Percentiles rank a stretch among this genome's conserved stretches.
phyloP scores from a whole-genome alignment of 2,888 invertebrate genomes.

The Andrena haemorrhoa region DNA sequence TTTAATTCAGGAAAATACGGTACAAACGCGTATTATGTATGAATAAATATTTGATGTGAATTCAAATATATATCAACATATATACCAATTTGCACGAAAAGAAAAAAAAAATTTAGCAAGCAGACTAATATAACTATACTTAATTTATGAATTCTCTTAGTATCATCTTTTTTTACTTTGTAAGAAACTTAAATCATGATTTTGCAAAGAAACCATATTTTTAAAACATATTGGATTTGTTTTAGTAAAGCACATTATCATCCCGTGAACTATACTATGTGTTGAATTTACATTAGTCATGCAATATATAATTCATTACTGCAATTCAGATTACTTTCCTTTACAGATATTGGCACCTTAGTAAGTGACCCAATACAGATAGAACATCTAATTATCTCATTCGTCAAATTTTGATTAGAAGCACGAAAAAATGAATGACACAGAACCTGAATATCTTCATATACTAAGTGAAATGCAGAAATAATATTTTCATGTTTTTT shows the following conservation, averaged over 20 bases:
- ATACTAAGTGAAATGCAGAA: not conserved
- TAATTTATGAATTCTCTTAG: slow-evolving; percentile 29
- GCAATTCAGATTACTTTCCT: slow-evolving; percentile 37
- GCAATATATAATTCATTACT: slow-evolving; percentile 59
- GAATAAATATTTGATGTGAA: slow-evolving; percentile 30
- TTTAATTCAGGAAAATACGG: slow-evolving; percentile 42
- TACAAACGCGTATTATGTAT: slow-evolving; percentile 45
- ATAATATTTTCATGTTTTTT: not conserved
- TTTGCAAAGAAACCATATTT: slow-evolving; percentile 31
- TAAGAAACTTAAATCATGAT: slow-evolving; percentile 28
- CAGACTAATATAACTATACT: slow-evolving; percentile 62
- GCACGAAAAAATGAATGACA: not conserved
- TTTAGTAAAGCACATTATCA: slow-evolving; percentile 48
- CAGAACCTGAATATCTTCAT: not conserved
- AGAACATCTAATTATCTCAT: slow-evolving; percentile 16
- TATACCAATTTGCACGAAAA: slow-evolving; percentile 39
- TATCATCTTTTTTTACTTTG: slow-evolving; percentile 15
- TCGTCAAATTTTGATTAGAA: slow-evolving; percentile 6
- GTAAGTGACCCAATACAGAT: slow-evolving; percentile 12
- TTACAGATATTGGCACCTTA: slow-evolving; percentile 9
- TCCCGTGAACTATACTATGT: slow-evolving; percentile 54
- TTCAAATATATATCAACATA: slow-evolving; percentile 45
- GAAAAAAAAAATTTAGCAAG: slow-evolving; percentile 62
- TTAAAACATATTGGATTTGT: slow-evolving; percentile 24
- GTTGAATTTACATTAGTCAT: slow-evolving; percentile 61